Evolutionary conservation across 2,888 invertebrate genomes (phyloP).

Genomic region (Taenaris catops): DNA sequence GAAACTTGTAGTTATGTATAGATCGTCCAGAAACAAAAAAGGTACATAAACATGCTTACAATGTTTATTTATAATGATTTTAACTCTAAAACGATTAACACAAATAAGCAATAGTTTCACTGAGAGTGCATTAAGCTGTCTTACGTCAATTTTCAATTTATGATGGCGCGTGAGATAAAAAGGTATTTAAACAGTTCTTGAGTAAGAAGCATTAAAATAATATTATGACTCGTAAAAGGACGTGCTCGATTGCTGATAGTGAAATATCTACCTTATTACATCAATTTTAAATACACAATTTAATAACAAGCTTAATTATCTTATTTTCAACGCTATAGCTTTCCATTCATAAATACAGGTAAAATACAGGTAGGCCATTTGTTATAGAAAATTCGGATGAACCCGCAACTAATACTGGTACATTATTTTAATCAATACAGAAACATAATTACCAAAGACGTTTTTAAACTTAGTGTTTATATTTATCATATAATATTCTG

Average conservation of each 20-base stretch:
- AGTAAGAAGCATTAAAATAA: constrained; percentile 36
- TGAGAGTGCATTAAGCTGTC: constrained; percentile 26
- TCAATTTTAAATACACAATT: constrained; percentile 45
- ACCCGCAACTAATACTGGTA: too few relatives aligned
- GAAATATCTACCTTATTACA: constrained; percentile 50
- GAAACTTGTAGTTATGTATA: too few relatives aligned
- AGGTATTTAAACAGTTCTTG: constrained; percentile 32
- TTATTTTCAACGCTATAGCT: constrained; percentile 13
- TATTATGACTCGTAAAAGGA: constrained; percentile 45
- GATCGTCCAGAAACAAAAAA: too few relatives aligned
- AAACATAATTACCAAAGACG: too few relatives aligned
- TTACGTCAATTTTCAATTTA: constrained; percentile 37
- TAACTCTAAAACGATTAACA: constrained; percentile 17
- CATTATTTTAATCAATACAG: too few relatives aligned
- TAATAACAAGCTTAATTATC: constrained; percentile 12
- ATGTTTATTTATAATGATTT: neutral
- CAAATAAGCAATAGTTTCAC: constrained; percentile 22
- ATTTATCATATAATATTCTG: too few relatives aligned
- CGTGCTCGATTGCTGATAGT: constrained; percentile 33
- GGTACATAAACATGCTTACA: too few relatives aligned
- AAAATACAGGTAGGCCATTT: too few relatives aligned
- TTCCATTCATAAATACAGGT: constrained; percentile 15
- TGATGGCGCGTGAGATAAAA: constrained; percentile 31
- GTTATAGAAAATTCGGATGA: too few relatives aligned
- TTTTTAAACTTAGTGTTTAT: too few relatives aligned